Conservation (phyloP, 2,888 invertebrate species). For the Tenthredo distinguenda region DNA sequence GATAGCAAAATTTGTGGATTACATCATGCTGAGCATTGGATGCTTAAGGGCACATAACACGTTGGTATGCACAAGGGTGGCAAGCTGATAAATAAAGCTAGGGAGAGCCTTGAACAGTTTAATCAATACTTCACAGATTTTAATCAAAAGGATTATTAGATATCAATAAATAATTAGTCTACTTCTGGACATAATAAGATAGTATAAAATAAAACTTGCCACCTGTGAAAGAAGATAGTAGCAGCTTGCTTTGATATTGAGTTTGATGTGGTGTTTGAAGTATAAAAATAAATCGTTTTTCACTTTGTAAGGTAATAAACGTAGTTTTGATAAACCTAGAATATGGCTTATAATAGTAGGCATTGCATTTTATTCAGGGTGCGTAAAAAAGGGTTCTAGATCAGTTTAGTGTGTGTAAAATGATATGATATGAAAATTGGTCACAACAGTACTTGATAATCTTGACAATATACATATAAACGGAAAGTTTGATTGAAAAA, state of each 20-base stretch:
- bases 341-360: conserved; percentile 1
- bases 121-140: not conserved
- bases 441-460: not conserved
- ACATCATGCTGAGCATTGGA: conserved; percentile 63
- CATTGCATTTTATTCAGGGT: not conserved
- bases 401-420: conserved; percentile 36
- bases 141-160: not conserved
- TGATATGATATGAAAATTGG: conserved; percentile 14
- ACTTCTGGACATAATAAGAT: not conserved
- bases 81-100: conserved; percentile 30
- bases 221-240: not conserved
- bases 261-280: not conserved
- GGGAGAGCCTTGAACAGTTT: not conserved
- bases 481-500: not conserved
- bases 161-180: not conserved
- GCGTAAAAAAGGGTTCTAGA: conserved; percentile 8
- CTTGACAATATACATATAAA: not conserved
- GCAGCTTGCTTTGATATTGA: not conserved
- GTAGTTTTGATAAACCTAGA: not conserved
- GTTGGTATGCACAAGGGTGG: not conserved
- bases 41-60: not conserved
- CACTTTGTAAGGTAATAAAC: not conserved
- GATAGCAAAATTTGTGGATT: conserved; percentile 56
- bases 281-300: not conserved
- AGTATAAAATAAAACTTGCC: conserved; percentile 35